Evolutionary conservation across 1,140 invertebrate genomes (phyloP).

Genomic region (Polypedilum pembai): DNA sequence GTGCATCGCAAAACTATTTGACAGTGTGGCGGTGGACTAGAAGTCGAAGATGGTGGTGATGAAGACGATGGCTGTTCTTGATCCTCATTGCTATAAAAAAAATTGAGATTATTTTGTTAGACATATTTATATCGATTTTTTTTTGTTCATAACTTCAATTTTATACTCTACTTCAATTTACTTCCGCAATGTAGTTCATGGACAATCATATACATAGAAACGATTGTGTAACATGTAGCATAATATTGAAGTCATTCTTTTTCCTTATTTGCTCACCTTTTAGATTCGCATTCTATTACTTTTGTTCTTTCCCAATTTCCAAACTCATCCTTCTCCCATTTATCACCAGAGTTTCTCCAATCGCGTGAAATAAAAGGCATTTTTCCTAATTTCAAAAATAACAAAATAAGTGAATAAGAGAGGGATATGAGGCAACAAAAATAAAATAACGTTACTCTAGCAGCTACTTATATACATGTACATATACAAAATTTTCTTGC

Average conservation of each 20-base stretch:
- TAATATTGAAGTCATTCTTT: background rate
- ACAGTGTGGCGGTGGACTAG: constrained; percentile 70
- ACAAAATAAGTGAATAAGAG: too few relatives aligned
- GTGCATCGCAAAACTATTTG: constrained; percentile 87
- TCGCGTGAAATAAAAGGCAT: constrained; percentile 96
- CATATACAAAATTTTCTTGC: background rate
- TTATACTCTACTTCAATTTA: too few relatives aligned
- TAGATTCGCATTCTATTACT: constrained; percentile 67
- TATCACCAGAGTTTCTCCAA: constrained; percentile 92
- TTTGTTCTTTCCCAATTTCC: constrained; percentile 90
- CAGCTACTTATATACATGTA: background rate
- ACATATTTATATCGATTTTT: too few relatives aligned
- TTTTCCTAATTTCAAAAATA: constrained; percentile 28
- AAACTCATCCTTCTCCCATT: constrained; percentile 95
- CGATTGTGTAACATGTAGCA: background rate
- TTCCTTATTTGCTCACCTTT: constrained; percentile 45
- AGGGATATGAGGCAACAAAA: background rate
- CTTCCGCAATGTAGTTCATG: background rate
- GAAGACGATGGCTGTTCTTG: too few relatives aligned
- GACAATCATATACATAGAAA: background rate
- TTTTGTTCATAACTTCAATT: too few relatives aligned
- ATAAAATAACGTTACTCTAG: background rate
- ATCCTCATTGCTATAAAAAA: too few relatives aligned
- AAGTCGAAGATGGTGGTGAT: background rate
- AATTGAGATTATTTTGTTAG: too few relatives aligned